phyloP scores from a whole-genome alignment of 2,113 vertebrate genomes.

The Campylomormyrus tamandua region DNA sequence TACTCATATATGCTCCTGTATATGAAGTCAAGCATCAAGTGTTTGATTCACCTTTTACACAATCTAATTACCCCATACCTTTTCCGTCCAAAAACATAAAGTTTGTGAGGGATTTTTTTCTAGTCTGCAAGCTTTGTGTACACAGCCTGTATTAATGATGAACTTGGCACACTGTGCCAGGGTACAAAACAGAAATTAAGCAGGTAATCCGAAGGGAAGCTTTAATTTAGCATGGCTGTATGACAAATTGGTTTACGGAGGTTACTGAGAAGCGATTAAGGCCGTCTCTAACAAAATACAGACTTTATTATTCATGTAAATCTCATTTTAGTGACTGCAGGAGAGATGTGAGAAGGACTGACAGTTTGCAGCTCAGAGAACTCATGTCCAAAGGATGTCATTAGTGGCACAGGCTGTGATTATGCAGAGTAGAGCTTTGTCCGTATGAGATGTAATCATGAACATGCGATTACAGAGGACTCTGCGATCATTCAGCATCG shows the following conservation, averaged over 20 bases:
- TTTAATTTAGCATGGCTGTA: background rate
- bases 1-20: background rate
- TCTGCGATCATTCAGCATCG: background rate
- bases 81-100: background rate
- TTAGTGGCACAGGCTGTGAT: background rate
- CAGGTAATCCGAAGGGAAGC: background rate
- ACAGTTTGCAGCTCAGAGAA: background rate
- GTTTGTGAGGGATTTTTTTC: background rate
- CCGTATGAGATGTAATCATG: background rate
- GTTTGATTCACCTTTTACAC: background rate
- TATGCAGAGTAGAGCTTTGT: background rate
- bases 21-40: background rate
- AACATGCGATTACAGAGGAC: background rate
- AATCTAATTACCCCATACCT: background rate
- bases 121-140: background rate
- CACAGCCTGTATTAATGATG: background rate
- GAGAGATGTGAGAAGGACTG: background rate
- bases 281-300: background rate
- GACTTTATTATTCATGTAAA: slow-evolving; percentile 13
- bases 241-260: background rate
- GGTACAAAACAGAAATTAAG: background rate
- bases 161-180: background rate
- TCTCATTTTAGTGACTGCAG: background rate
- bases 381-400: background rate
- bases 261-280: background rate